Percentiles rank a stretch among this genome's conserved stretches.
Evolutionary conservation across 2,797 vertebrate genomes (phyloP).

Genomic region (Spondyliosoma cantharus): DNA sequence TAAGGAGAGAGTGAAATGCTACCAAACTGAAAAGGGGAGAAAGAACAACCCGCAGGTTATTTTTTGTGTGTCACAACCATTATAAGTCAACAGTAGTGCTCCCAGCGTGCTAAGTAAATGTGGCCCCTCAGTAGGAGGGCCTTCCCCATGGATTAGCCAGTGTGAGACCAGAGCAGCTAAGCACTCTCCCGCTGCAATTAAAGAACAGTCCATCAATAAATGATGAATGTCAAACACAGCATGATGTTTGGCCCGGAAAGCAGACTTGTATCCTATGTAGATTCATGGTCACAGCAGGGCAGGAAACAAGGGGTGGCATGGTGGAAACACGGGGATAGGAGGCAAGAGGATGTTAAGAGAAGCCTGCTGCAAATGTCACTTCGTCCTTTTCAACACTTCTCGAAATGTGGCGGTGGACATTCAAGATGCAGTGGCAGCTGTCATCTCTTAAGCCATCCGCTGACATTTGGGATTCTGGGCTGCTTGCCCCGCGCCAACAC

Average conservation of each 20-base stretch:
- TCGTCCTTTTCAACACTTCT: constrained; percentile 73
- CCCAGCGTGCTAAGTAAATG: constrained; percentile 67
- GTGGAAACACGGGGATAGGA: constrained; percentile 59
- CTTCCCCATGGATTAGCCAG: constrained; percentile 63
- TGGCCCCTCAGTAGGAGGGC: constrained; percentile 65
- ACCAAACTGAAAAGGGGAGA: constrained; percentile 37
- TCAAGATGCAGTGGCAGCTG: constrained; percentile 82
- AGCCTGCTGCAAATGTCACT: constrained; percentile 82
- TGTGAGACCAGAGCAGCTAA: constrained; percentile 71
- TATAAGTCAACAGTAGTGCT: constrained; percentile 74
- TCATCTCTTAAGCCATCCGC: constrained; percentile 73
- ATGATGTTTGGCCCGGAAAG: constrained; percentile 78
- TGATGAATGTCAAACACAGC: constrained; percentile 88
- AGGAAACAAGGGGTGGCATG: constrained; percentile 57
- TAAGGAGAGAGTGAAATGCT: constrained; percentile 50
- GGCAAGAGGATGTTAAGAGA: constrained; percentile 61
- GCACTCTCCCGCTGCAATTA: constrained; percentile 82
- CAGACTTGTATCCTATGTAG: constrained; percentile 65
- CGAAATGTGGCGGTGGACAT: constrained; percentile 68
- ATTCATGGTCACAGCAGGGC: constrained; percentile 66
- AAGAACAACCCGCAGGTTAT: constrained; percentile 62
- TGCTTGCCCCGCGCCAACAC: constrained; percentile 47
- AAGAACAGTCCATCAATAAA: constrained; percentile 84
- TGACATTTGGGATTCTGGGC: constrained; percentile 77
- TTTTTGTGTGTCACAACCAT: constrained; percentile 72